Base-by-base conservation (phyloP, 2,797 vertebrate species). In the Coendou prehensilis region DNA sequence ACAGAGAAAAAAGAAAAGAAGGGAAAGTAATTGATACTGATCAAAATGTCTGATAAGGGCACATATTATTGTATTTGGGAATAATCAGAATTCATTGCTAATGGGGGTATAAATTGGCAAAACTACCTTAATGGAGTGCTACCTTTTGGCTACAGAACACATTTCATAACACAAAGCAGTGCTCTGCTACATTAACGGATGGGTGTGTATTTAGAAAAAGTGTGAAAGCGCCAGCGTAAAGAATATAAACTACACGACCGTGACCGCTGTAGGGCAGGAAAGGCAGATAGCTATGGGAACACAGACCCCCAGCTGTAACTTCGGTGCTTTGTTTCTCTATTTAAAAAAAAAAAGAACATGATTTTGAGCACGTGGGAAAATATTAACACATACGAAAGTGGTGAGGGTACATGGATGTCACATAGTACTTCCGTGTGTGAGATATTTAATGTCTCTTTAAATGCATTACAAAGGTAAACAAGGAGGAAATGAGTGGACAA, bases 351-450 rank as follows among this genome's bases (percentile, higher is more conserved):
- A 57, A 67, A 84, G 30, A 50, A 2, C 1, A 18, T 20, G 9
- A 92, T 69, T 93, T 80, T 54, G 84, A 83, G n/a, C 26, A 71
- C 28, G n/a, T 69, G 23, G n/a, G 59, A 78, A 97, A 64, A 67
- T 2, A 7, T 14, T 41, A 47, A 63, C 11, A 26, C 9, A 10
- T 26, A 5, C 79, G 85, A 69, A 95, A 85, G 9, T 54, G 28
- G 22, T 9, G 33, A 59, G 76, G 57, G 4, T 20, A 1, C 5
- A 4, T 2, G 18, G 9, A 22, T 79, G 26, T 33, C n/a, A 67
- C 14, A 76, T 81, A 75, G 37, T 45, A 82, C 30, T 83, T 85
- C 63, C 69, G 6, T 45, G 20, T 64, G 61, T 86, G 26, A 93
- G 52, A 69, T 52, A 73, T 45, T 47, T 69, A 67, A 71, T 26